A percentile compares a stretch with the other conserved stretches of the same genome.
Conservation (phyloP, 2,113 vertebrate genomes). For the Seriola quinqueradiata region DNA sequence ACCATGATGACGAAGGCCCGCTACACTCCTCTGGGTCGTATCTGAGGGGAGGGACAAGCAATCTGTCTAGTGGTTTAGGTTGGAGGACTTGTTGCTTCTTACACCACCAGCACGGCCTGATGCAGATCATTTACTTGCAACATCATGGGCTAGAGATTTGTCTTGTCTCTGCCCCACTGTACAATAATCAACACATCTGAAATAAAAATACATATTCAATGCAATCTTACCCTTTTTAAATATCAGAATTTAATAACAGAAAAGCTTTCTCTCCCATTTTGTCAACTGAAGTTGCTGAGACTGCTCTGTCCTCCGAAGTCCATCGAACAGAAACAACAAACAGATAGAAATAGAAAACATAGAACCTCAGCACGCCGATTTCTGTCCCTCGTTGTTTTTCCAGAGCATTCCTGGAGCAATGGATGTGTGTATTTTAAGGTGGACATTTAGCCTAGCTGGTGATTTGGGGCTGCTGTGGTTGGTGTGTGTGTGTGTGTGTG, state of each 20-base stretch:
- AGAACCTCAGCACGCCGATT: constrained; percentile 54
- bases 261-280: neutral
- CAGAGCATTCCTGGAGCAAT: constrained; percentile 74
- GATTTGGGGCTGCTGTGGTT: constrained; percentile 80
- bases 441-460: constrained; percentile 76
- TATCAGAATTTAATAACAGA: neutral
- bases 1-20: neutral
- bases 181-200: neutral
- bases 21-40: neutral
- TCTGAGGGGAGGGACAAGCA: neutral
- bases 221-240: neutral
- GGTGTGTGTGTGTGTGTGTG: too few relatives aligned
- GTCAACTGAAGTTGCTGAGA: constrained; percentile 26
- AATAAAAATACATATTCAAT: constrained; percentile 6
- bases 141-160: neutral
- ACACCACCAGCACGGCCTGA: neutral
- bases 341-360: constrained; percentile 69
- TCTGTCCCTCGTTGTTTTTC: constrained; percentile 69
- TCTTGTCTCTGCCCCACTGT: neutral
- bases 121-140: constrained; percentile 1
- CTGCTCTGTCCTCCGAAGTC: neutral
- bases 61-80: neutral
- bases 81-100: neutral
- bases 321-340: constrained; percentile 60
- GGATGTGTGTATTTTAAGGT: constrained; percentile 81